A percentile compares a stretch with the other conserved stretches of the same genome.
phyloP scores from a whole-genome alignment of 2,888 invertebrate species.

The Hypomecis punctinalis region DNA sequence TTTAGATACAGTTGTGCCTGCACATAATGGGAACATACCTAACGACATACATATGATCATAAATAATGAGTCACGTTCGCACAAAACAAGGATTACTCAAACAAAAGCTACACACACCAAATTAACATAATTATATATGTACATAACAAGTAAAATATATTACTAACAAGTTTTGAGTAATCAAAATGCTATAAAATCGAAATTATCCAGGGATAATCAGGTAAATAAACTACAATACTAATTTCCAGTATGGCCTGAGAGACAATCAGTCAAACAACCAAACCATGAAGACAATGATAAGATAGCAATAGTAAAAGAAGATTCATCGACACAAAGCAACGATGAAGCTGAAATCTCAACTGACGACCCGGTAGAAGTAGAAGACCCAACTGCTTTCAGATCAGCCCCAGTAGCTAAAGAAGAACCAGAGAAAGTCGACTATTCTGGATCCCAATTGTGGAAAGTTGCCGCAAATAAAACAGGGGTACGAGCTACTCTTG shows the following conservation, averaged over 20 bases:
- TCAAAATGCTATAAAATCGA: conserved; percentile 18
- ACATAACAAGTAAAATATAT: no score
- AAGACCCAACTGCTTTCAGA: conserved; percentile 42
- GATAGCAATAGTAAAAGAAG: conserved; percentile 42
- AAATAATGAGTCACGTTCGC: conserved; percentile 43
- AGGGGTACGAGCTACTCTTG: conserved; percentile 67
- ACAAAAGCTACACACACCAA: not conserved
- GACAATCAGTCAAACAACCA: conserved; percentile 73
- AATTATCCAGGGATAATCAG: not conserved
- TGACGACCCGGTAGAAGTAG: conserved; percentile 40
- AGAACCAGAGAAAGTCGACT: conserved; percentile 81
- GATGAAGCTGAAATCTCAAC: conserved; percentile 45
- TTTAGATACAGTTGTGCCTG: conserved; percentile 31
- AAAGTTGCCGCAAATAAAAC: conserved; percentile 84
- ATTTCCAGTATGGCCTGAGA: conserved; percentile 70
- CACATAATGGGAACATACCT: conserved; percentile 26
- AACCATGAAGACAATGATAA: conserved; percentile 41
- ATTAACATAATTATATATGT: no score
- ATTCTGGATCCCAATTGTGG: conserved; percentile 92
- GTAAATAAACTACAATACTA: conserved; percentile 38
- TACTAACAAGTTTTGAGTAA: no score
- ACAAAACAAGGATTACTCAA: conserved; percentile 6
- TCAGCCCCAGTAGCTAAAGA: conserved; percentile 46
- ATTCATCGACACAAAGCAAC: conserved; percentile 39
- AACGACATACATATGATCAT: conserved; percentile 33